phyloP scores from a whole-genome alignment of 1,140 invertebrate species.

The Coenobita brevimanus region DNA sequence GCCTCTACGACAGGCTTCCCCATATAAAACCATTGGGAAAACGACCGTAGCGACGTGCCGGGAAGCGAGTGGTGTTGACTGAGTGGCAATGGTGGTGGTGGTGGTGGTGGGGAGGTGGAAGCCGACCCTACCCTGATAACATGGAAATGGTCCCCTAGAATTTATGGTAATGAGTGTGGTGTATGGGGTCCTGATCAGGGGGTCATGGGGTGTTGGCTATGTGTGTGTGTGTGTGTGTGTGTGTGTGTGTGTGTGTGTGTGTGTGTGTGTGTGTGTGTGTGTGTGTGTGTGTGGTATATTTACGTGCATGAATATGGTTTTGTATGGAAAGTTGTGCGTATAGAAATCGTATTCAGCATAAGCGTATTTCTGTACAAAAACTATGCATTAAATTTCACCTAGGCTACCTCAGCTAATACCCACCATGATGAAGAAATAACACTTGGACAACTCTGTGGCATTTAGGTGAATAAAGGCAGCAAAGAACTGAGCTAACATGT shows the following conservation, averaged over 20 bases:
- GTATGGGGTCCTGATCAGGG: conserved; percentile 52
- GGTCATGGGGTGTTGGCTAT: conserved; percentile 9
- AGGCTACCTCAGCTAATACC: too few species aligned
- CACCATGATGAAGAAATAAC: too few species aligned
- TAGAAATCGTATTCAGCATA: too few species aligned
- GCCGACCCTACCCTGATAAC: conserved; percentile 44
- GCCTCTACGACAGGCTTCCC: too few species aligned
- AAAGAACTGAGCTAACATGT: too few species aligned
- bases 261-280: conserved; percentile 30
- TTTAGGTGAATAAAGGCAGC: too few species aligned
- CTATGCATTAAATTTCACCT: too few species aligned
- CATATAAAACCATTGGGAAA: too few species aligned
- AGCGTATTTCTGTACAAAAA: too few species aligned
- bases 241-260: conserved; percentile 38
- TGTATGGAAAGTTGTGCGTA: neutral
- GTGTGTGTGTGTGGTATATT: neutral
- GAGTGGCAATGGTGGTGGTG: neutral
- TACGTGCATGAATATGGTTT: neutral
- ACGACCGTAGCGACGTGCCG: too few species aligned
- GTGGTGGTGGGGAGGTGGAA: neutral
- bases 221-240: conserved; percentile 42
- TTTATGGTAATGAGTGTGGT: conserved; percentile 54
- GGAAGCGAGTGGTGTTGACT: neutral
- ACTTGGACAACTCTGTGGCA: too few species aligned
- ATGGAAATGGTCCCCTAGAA: conserved; percentile 55